Base-by-base conservation (phyloP, 2,888 invertebrate species). In the Cantharis lateralis region DNA sequence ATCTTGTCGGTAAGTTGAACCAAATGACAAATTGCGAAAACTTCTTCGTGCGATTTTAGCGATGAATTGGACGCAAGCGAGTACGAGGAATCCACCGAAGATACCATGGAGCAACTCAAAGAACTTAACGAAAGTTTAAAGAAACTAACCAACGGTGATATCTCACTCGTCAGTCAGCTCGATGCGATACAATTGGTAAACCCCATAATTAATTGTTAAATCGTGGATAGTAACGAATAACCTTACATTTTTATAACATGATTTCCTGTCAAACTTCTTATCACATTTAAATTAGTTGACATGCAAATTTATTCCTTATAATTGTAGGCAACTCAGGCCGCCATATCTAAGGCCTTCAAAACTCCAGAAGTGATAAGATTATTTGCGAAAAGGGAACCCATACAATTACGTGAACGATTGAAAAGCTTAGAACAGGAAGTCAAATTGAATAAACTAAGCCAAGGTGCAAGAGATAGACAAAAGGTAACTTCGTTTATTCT, bases 281-380 rank as follows among this genome's bases (percentile, higher is more conserved):
- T 48, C 48, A 13, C 48, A 13, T 48, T n/a, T 13, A 1, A 13
- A 13, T 32, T 32, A 32, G 5, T 32, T 32, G n/a, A 32, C 3
- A 32, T 48, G 48, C 24, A 15, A 24, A 26, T 24, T 24, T 68
- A 24, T 16, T 69, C 4, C 5, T 62, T 62, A 68, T n/a, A 74
- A 74, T 85, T 86, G 73, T 82, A 93, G 93, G 93, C 93, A 3
- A 93, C 93, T 26, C 92, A 92, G 87, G 93, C 93, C 80, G 94
- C 94, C 10, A 93, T 95, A 71, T 92, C 93, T 78, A 90, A 92
- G 83, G 94, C 94, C 1, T 94, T 94, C 85, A 91, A 93, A 87
- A 94, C 94, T 1, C 93, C 94, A 5, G 94, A 93, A 85, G 93
- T 94, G 1, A 93, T 94, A 62, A 88, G 91, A 82, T 89, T 94